These are phyloP conservation scores for Coremacera marginata DNA, from an alignment of 2,888 invertebrate species.

Conservation along the genomic window DNA sequence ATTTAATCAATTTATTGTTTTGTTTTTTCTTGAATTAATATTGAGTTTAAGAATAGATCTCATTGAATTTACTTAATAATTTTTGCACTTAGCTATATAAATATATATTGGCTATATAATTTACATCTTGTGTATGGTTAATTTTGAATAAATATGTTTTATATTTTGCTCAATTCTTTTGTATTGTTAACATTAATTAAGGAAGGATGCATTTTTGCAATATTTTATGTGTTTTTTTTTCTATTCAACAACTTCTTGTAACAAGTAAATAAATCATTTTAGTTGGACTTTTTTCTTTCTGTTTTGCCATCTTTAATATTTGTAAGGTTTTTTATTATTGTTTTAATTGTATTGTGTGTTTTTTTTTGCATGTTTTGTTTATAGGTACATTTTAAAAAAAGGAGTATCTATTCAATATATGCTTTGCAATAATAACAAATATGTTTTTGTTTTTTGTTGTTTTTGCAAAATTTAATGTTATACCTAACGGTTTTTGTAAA, in stretches of 20 bases:
- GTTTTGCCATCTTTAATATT: conserved; percentile 45
- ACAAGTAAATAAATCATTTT: conserved; percentile 19
- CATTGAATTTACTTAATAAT: background rate
- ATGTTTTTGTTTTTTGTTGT: background rate
- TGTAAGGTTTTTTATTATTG: conserved; percentile 55
- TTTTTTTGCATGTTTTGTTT: conserved; percentile 49
- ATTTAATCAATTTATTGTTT: background rate
- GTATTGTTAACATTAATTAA: conserved; percentile 34
- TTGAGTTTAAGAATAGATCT: background rate
- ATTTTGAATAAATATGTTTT: background rate
- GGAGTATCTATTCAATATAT: background rate
- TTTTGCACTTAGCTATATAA: background rate
- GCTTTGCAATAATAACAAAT: background rate
- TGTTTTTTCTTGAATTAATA: background rate
- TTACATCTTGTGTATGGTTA: background rate
- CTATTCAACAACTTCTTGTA: background rate
- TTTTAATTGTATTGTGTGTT: conserved; percentile 61
- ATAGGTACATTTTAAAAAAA: conserved; percentile 58
- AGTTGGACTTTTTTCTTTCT: conserved; percentile 36
- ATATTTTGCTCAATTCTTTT: background rate
- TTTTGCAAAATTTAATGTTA: background rate
- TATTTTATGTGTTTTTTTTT: background rate
- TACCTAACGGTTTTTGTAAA: no score
- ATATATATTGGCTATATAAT: background rate
- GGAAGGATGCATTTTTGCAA: conserved; percentile 32